Conservation (phyloP, 2,888 invertebrate species). For the Anticlea derivata region DNA sequence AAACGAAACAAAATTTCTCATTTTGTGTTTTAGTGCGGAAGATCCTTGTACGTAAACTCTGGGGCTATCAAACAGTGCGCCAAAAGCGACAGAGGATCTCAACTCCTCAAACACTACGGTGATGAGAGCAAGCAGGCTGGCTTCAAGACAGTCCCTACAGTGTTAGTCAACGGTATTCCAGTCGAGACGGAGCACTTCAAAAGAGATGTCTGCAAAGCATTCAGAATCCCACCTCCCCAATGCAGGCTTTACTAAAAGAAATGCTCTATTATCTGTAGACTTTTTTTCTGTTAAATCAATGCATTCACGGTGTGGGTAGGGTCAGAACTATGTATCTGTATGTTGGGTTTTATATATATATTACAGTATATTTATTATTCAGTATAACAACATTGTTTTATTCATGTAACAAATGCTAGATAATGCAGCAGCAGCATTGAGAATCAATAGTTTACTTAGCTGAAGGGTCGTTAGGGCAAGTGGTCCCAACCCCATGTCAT, state of each 20-base stretch:
- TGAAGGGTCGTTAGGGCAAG: too few species aligned
- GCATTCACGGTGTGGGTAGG: too few species aligned
- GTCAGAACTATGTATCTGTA: neutral
- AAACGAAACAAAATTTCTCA: too few species aligned
- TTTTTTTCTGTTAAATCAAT: too few species aligned
- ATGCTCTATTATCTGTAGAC: neutral
- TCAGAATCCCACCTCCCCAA: conserved; percentile 2
- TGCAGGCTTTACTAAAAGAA: neutral
- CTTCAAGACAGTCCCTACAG: conserved; percentile 7
- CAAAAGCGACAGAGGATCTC: neutral
- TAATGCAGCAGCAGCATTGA: too few species aligned
- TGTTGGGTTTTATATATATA: too few species aligned
- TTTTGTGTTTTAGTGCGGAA: conserved; percentile 17
- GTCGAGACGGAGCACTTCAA: neutral
- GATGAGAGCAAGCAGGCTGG: conserved; percentile 12
- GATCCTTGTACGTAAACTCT: neutral
- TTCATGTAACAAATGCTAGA: too few species aligned
- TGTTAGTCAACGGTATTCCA: conserved; percentile 9
- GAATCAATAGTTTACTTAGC: too few species aligned
- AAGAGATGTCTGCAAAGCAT: conserved; percentile 7
- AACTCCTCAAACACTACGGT: conserved; percentile 15
- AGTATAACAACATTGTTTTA: too few species aligned
- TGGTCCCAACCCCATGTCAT: too few species aligned
- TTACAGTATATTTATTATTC: too few species aligned
- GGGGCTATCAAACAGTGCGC: conserved; percentile 50